These are phyloP conservation scores for Drosophila takahashii DNA, from an alignment of 1,140 invertebrate genomes.

Conservation along the genomic window DNA sequence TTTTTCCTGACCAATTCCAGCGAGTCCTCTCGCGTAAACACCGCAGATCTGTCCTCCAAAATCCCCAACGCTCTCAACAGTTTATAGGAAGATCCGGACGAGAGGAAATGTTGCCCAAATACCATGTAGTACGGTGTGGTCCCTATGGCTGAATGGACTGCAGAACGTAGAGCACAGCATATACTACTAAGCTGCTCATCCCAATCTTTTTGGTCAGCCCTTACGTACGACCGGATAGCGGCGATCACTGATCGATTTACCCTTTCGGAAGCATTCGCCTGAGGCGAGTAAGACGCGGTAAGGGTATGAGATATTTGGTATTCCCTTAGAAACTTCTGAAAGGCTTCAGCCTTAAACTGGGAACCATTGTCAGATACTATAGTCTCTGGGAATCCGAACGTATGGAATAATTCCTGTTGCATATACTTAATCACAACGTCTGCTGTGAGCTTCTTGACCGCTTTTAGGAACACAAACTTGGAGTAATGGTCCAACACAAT, in stretches of 20 bases:
- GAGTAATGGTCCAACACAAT: background rate
- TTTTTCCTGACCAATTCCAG: too few relatives aligned
- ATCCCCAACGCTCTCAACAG: too few relatives aligned
- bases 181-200: background rate
- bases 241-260: slow-evolving; percentile 1
- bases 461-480: background rate
- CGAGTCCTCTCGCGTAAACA: too few relatives aligned
- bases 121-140: background rate
- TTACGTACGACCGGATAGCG: background rate
- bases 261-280: background rate
- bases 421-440: background rate
- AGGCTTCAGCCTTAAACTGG: background rate
- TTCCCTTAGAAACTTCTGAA: background rate
- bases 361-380: background rate
- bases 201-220: background rate
- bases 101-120: background rate
- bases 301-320: too few relatives aligned
- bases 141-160: background rate
- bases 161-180: background rate
- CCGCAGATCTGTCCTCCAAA: too few relatives aligned
- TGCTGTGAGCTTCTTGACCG: background rate
- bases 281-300: background rate
- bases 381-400: background rate
- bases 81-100: background rate
- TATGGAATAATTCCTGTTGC: slow-evolving; percentile 1